phyloP scores from a whole-genome alignment of 2,797 vertebrate species.

The Rhabdophis nuchalis region DNA sequence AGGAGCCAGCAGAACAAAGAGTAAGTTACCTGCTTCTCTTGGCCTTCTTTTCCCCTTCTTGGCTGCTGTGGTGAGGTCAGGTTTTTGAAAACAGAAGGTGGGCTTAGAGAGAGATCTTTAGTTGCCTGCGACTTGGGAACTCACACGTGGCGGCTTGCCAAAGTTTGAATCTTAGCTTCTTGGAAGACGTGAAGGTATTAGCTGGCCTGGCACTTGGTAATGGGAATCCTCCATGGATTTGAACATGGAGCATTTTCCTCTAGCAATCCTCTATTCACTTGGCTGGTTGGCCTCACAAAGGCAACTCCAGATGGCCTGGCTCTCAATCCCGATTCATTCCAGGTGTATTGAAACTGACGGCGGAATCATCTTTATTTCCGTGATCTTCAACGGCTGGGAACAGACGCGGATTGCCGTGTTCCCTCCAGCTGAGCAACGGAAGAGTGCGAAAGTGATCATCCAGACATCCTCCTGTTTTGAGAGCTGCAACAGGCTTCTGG shows the following conservation, averaged over 20 bases:
- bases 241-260: neutral
- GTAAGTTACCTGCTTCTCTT: neutral
- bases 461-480: neutral
- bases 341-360: neutral
- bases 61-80: no score
- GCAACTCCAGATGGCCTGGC: neutral
- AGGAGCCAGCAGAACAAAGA: neutral
- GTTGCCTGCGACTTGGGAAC: neutral
- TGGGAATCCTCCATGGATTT: neutral
- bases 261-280: neutral
- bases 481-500: neutral
- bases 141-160: neutral
- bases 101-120: neutral
- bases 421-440: neutral
- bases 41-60: neutral
- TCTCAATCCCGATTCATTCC: neutral
- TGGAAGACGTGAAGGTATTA: neutral
- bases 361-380: neutral
- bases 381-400: neutral
- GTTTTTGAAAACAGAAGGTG: neutral
- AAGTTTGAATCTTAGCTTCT: neutral
- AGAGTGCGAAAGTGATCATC: neutral
- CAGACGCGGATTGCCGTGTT: neutral
- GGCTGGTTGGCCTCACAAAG: neutral
- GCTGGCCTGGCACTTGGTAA: neutral